These are phyloP conservation scores for Tethya wilhelma DNA, from an alignment of 37 sponge, comb jelly and placozoan species.

Conservation along the genomic window DNA sequence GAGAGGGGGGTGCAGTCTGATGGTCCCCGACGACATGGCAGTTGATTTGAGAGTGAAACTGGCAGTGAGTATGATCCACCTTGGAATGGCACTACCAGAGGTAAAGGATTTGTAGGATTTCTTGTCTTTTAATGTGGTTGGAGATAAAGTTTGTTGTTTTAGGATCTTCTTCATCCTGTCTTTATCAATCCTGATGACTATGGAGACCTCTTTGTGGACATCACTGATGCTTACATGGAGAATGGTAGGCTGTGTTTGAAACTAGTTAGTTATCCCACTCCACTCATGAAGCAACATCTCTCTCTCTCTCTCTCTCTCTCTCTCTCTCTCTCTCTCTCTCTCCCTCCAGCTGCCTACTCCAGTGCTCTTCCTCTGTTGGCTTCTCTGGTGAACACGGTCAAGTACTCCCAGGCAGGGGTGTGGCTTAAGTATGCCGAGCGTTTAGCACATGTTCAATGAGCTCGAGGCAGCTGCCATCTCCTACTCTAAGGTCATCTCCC, in stretches of 20 bases:
- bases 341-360: constrained; percentile 16
- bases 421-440: constrained; percentile 90
- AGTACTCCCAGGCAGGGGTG: constrained; percentile 81
- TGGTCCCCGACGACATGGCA: constrained; percentile 63
- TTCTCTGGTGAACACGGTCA: constrained; percentile 59
- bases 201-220: constrained; percentile 84
- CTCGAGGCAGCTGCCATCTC: constrained; percentile 79
- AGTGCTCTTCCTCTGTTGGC: constrained; percentile 70
- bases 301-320: no score
- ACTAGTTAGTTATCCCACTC: no score
- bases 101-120: constrained; percentile 20
- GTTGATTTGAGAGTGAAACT: constrained; percentile 86
- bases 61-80: constrained; percentile 73
- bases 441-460: constrained; percentile 63
- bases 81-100: constrained; percentile 30
- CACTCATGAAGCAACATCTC: no score
- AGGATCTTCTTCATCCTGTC: constrained; percentile 46
- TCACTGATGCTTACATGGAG: constrained; percentile 87
- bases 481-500: constrained; percentile 70
- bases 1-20: not conserved
- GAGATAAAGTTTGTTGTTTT: no score
- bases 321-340: not conserved
- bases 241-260: no score
- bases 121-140: not conserved
- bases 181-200: constrained; percentile 63